Percentiles rank a stretch among this genome's conserved stretches.
phyloP scores from a whole-genome alignment of 2,797 vertebrate species.

The Oreortyx pictus region DNA sequence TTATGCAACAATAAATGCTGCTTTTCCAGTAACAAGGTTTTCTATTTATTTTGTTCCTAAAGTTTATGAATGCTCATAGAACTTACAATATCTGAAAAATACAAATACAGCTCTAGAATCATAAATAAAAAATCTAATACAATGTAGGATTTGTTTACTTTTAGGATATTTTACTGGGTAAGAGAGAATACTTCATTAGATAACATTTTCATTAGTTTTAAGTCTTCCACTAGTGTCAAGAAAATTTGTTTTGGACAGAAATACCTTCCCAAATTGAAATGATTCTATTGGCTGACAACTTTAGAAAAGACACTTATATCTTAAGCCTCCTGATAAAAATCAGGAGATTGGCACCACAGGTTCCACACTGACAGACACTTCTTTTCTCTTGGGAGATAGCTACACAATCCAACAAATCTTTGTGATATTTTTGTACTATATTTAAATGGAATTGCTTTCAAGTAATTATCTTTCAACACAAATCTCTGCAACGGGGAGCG shows the following conservation, averaged over 20 bases:
- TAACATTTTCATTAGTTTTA: background rate
- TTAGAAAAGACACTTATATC: background rate
- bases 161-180: background rate
- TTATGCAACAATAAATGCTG: background rate
- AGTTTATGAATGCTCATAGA: background rate
- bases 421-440: background rate
- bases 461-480: background rate
- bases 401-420: background rate
- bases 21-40: background rate
- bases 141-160: background rate
- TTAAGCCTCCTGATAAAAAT: background rate
- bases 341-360: background rate
- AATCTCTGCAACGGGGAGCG: background rate
- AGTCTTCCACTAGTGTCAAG: background rate
- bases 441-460: conserved; percentile 27
- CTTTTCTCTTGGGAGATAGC: background rate
- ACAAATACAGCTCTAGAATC: background rate
- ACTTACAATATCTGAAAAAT: conserved; percentile 1
- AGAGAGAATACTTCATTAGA: background rate
- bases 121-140: background rate
- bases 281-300: background rate
- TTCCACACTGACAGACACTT: background rate
- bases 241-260: background rate
- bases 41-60: background rate
- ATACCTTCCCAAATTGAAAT: background rate